phyloP scores from a whole-genome alignment of 2,888 invertebrate species.

The Hemistola chrysoprasaria region DNA sequence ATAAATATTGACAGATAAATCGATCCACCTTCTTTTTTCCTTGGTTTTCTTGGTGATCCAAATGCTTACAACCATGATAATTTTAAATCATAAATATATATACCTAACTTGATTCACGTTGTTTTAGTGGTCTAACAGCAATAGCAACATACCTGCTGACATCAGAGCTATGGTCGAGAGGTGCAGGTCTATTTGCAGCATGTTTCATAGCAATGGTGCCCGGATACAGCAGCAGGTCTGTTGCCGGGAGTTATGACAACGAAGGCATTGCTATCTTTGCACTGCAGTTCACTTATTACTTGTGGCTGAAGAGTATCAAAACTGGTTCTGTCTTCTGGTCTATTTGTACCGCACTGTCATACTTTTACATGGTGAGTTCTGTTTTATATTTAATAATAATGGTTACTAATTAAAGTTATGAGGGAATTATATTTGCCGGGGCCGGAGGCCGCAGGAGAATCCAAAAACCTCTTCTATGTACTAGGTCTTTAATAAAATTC shows the following conservation, averaged over 20 bases:
- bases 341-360: conserved; percentile 95
- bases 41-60: too few species aligned
- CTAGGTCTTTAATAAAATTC: too few species aligned
- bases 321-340: conserved; percentile 99
- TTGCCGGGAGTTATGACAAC: conserved; percentile 99
- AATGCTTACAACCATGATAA: too few species aligned
- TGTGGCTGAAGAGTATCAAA: conserved; percentile 99
- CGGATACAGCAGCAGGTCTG: conserved; percentile 99
- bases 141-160: conserved; percentile 98
- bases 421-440: too few species aligned
- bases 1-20: too few species aligned
- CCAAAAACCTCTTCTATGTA: too few species aligned
- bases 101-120: too few species aligned
- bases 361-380: conserved; percentile 97
- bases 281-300: conserved; percentile 97
- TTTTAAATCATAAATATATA: too few species aligned
- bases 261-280: conserved; percentile 99
- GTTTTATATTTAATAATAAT: background rate
- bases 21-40: too few species aligned
- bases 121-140: conserved; percentile 95
- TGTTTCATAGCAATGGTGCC: conserved; percentile 99
- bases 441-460: too few species aligned
- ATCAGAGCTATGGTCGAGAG: conserved; percentile 98
- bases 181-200: conserved; percentile 98
- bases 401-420: too few species aligned